phyloP scores from a whole-genome alignment of 92 coral and sea anemone genomes.

The Paramuricea clavata region DNA sequence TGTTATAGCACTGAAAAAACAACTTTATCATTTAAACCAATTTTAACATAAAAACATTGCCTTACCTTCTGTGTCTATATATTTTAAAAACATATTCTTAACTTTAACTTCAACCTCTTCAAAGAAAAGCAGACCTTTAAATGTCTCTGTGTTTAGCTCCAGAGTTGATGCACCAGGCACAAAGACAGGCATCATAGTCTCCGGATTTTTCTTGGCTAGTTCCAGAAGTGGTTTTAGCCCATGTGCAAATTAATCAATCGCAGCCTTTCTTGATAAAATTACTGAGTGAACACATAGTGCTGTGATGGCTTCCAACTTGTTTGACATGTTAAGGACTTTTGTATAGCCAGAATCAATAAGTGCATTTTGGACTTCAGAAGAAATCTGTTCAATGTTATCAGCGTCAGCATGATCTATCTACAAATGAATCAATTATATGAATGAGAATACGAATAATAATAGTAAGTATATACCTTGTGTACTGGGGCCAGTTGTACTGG shows the following conservation, averaged over 20 bases:
- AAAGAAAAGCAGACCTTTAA: slow-evolving; percentile 36
- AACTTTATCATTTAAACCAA: no score
- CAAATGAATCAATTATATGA: no score
- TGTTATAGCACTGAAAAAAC: no score
- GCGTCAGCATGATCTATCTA: no score
- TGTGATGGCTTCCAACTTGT: slow-evolving; percentile 56
- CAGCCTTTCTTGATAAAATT: slow-evolving; percentile 53
- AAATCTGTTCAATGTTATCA: slow-evolving; percentile 33
- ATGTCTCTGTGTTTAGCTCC: no score
- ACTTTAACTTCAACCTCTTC: slow-evolving; percentile 44
- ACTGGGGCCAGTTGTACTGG: no score
- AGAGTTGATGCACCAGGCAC: no score
- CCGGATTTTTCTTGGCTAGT: slow-evolving; percentile 35
- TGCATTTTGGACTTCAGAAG: slow-evolving; percentile 51
- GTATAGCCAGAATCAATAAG: slow-evolving; percentile 59
- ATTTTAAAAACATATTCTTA: slow-evolving; percentile 45
- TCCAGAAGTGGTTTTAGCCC: slow-evolving; percentile 44
- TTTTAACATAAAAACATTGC: no score
- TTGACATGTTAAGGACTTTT: slow-evolving; percentile 48
- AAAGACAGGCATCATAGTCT: no score
- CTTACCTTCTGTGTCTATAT: slow-evolving; percentile 60
- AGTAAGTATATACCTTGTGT: no score
- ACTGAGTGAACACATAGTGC: slow-evolving; percentile 62
- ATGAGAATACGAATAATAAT: no score
- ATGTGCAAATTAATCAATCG: slow-evolving; percentile 58